Conservation (phyloP, 2,113 vertebrate species). For the Chlamydotis undulata region DNA sequence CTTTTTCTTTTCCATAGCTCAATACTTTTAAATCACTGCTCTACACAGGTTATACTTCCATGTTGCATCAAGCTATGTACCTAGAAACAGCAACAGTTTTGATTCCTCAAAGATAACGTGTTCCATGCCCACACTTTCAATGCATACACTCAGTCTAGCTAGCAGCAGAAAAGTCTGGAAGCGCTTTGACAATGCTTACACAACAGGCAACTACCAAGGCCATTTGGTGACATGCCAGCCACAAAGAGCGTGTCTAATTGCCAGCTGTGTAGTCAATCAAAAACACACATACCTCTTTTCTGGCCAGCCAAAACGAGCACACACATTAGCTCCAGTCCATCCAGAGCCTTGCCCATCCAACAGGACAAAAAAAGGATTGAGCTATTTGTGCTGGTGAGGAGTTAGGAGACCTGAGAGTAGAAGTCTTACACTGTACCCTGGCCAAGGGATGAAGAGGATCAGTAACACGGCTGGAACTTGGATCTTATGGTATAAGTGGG, state of each 20-base stretch:
- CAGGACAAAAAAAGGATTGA: conserved; percentile 2
- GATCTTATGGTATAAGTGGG: not conserved
- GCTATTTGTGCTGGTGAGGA: not conserved
- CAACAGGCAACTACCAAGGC: not conserved
- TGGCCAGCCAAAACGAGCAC: conserved; percentile 18
- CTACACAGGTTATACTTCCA: not conserved
- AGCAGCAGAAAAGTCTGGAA: not conserved
- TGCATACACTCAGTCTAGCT: not conserved
- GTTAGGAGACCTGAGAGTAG: conserved; percentile 3
- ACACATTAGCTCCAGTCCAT: conserved; percentile 21
- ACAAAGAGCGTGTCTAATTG: not conserved
- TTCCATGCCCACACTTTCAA: not conserved
- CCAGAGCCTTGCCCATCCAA: conserved; percentile 28
- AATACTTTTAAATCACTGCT: not conserved
- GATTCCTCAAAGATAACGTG: not conserved
- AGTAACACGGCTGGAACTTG: not conserved
- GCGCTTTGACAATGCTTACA: not conserved
- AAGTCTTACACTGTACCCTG: conserved; percentile 14
- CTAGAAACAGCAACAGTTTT: not conserved
- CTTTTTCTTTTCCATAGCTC: not conserved
- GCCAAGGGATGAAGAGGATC: conserved; percentile 16
- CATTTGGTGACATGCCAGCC: not conserved
- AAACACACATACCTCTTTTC: conserved; percentile 31
- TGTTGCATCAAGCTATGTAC: not conserved
- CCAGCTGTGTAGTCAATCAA: not conserved